These are phyloP conservation scores for Gallinago undulata DNA, from an alignment of 2,113 vertebrate species.

Conservation along the genomic window DNA sequence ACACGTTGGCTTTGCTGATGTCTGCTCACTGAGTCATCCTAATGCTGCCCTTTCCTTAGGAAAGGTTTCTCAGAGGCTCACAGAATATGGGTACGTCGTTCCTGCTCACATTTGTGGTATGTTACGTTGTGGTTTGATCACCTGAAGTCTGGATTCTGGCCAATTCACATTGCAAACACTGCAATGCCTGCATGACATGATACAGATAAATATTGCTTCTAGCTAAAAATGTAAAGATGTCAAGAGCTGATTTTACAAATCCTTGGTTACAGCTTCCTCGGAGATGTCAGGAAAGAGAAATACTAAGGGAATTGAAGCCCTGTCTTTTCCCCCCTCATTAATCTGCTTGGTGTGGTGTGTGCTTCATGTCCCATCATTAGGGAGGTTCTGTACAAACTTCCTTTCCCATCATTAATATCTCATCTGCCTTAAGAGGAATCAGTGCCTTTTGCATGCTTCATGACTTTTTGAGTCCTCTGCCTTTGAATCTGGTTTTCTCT, in stretches of 20 bases:
- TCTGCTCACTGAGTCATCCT: neutral
- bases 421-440: neutral
- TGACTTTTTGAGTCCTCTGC: neutral
- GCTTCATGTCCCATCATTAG: neutral
- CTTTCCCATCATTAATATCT: neutral
- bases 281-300: neutral
- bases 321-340: neutral
- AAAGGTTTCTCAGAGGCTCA: neutral
- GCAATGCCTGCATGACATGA: neutral
- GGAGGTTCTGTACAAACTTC: neutral
- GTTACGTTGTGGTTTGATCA: neutral
- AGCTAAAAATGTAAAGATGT: neutral
- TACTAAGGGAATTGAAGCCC: neutral
- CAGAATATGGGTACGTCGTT: neutral
- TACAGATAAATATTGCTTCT: neutral
- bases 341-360: neutral
- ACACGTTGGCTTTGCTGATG: rapidly evolving
- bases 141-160: neutral
- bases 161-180: neutral
- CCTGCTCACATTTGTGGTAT: neutral
- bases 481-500: neutral
- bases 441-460: neutral
- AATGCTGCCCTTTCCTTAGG: neutral
- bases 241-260: neutral
- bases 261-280: neutral